Base-by-base conservation (phyloP, 2,888 invertebrate species). In the Folsomia candida region DNA sequence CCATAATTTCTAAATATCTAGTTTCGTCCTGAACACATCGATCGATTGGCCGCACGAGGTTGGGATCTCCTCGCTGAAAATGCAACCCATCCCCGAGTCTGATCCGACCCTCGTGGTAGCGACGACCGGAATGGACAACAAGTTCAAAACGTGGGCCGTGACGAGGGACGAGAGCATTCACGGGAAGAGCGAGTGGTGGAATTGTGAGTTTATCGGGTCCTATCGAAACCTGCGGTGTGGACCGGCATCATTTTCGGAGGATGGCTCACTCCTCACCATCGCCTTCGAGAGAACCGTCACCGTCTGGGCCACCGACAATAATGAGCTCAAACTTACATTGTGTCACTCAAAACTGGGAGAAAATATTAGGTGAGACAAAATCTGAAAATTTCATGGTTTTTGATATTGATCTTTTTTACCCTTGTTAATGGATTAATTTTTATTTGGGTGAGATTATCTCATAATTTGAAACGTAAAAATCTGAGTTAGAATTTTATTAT, bases 181-280 rank as follows among this genome's bases (percentile, higher is more conserved):
- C 87, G 88, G 85, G 77, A 84, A 85, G 68, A 84, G 84, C n/a
- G 83, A 83, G 66, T 85, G 86, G 71, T 92, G 92, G 92, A 85
- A 82, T 70, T 90, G 90, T 81, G 85, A 87, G 37, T 87, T 87
- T 28, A 84, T 87, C 25, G 88, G 88, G 0, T 86, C 84, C 70
- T 92, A 90, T 80, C 86, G 88, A 65, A 84, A 88, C 75, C 81
- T 88, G 22, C 82, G 86, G 0, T 85, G 89, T 25, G 85, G 85
- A 24, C 86, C 87, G 54, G 84, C 88, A 1, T 86, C 86, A 59
- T 92, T 92, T 83, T 89, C 91, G 0, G 85, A 86, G 70, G 92
- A 93, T 82, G 91, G 91, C n/a, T 91, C 92, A 0, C 81, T 92
- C 26, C 81, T 93, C 57, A 90, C 88, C 3, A 89, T 90, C 18